Base-by-base conservation (phyloP, 2,888 invertebrate species). In the Chydorus sphaericus region DNA sequence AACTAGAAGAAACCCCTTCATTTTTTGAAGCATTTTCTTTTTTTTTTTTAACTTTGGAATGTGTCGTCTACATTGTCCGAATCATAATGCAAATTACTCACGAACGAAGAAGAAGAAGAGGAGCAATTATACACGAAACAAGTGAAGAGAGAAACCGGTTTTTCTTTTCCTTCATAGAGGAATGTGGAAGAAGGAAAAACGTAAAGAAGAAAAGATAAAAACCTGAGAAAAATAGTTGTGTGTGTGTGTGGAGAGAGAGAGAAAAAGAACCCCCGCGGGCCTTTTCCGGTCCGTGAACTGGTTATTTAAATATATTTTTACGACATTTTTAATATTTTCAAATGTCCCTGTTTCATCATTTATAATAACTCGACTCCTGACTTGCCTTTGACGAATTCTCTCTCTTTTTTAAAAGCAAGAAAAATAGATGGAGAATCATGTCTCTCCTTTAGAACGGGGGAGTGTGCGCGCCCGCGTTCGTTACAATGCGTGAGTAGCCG, bases 211-310 rank as follows among this genome's bases (percentile, higher is more conserved):
- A 20, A 23, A 20, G 20, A 4, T 20, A 38, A 39, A 14, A 28
- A 14, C 20, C 26, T 20, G 28, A 3, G 39, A 39, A 38, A 37
- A 38, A 11, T 8, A 11, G 16, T 20, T 20, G 16, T 20, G 20
- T 16, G 20, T 18, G 8, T 18, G 14, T 16, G 20, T 20, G 16
- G 20, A 38, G 8, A 38, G 20, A n/a, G 10, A 39, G 23, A 10
- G 16, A 8, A 4, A 39, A 39, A 39, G n/a, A 39, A 39, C 39
- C 26, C 44, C 44, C 8, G 5, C 5, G 44, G 44, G 26, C 8
- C 28, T 44, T 44, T 44, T 44, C 44, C 44, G 44, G 44, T 44
- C 44, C 20, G 44, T 44, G 44, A 44, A 44, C 44, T 44, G 26
- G 4, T 3, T 36, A 8, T 28, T 23, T 44, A 26, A 23, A 28